Conservation (phyloP, 2,113 vertebrate species). For the Poecilia latipinna region DNA sequence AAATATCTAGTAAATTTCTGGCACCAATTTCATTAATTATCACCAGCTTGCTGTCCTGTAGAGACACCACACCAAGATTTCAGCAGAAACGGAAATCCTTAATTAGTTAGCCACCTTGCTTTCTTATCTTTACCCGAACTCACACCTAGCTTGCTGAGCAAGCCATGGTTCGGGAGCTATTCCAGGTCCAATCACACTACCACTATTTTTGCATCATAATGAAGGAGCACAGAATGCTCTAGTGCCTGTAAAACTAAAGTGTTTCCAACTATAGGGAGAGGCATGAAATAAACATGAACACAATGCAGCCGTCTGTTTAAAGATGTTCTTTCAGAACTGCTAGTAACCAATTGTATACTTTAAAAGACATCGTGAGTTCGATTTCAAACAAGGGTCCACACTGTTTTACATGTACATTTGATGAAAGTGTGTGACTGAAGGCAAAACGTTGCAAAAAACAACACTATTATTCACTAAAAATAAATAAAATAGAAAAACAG, state of each 20-base stretch:
- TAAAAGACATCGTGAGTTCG: slow-evolving; percentile 12
- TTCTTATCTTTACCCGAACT: slow-evolving; percentile 42
- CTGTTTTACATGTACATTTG: slow-evolving; percentile 24
- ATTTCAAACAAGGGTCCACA: slow-evolving; percentile 5
- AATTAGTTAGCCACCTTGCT: slow-evolving; percentile 56
- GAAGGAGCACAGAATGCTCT: slow-evolving; percentile 38
- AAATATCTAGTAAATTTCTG: slow-evolving; percentile 55
- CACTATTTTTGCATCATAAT: slow-evolving; percentile 40
- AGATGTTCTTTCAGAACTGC: neutral
- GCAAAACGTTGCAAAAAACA: slow-evolving; percentile 17
- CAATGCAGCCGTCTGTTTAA: neutral
- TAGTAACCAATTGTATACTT: neutral
- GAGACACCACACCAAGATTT: slow-evolving; percentile 58
- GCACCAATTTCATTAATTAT: slow-evolving; percentile 68
- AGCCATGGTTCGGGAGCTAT: slow-evolving; percentile 38
- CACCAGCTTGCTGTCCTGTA: slow-evolving; percentile 45
- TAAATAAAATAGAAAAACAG: slow-evolving; percentile 39
- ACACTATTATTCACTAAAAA: slow-evolving; percentile 34
- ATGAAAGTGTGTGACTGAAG: slow-evolving; percentile 22
- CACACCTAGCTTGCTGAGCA: slow-evolving; percentile 63
- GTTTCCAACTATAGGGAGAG: neutral
- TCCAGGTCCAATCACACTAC: slow-evolving; percentile 33
- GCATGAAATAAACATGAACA: neutral
- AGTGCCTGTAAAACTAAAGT: slow-evolving; percentile 22
- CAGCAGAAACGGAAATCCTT: slow-evolving; percentile 65